Base-by-base conservation (phyloP, 2,113 vertebrate genomes). In the Hippocampus barbouri region DNA sequence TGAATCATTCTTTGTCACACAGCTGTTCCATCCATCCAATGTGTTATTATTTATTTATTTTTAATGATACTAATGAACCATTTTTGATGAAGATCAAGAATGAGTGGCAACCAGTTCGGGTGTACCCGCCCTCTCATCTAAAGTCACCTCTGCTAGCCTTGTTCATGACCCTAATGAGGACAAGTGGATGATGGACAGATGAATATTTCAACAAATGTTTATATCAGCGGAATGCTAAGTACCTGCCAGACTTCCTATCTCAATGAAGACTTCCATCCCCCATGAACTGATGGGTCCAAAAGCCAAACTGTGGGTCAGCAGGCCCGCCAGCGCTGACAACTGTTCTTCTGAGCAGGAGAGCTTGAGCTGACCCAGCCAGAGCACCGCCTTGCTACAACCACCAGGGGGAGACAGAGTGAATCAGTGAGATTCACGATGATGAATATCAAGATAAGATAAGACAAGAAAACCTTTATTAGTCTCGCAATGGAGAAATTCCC, bases 231-330 rank as follows among this genome's bases (percentile, higher is more conserved):
- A 63, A 15, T 23, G 27, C 8, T 23, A 4, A 62, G 1, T 88
- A 94, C 93, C 93, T 85, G 93, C 91, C 51, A 94, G 73, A 41
- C 83, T 77, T 75, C 93, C 93, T 0, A 93, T 92, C 83, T 94
- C 93, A 63, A 92, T 90, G 76, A 94, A 94, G 64, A 93, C 84
- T 59, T 92, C 87, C 15, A 89, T 72, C 30, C 84, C 87, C 93
- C 93, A 94, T 30, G 83, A 86, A 75, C 91, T 92, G 27, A 91
- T 86, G 16, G 65, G 68, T 71, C 93, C 93, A 79, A 94, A 94
- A 11, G 89, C 83, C 20, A 86, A 84, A 8, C 47, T 79, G 61
- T 90, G 71, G 66, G 76, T 86, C 65, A 93, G 85, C 41, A 94
- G 85, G 11, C 62, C 73, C 7, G 87, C 83, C 30, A 93, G 71